A percentile compares a stretch with the other conserved stretches of the same genome.
phyloP scores from a whole-genome alignment of 2,888 invertebrate species.

The Pimpla rufipes region DNA sequence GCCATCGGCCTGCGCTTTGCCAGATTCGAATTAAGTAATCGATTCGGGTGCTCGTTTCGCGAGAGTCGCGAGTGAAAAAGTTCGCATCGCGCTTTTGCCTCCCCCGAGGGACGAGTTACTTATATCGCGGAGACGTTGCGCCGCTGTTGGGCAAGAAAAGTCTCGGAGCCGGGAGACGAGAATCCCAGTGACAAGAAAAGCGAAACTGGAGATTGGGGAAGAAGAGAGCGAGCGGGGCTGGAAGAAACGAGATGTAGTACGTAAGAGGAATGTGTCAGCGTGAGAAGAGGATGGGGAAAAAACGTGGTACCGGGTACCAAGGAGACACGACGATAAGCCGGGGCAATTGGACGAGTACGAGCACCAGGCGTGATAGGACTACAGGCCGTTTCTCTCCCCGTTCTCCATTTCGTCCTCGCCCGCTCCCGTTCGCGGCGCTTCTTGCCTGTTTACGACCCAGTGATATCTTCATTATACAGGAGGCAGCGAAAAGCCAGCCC shows the following conservation, averaged over 20 bases:
- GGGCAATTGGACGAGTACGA: slow-evolving; percentile 55
- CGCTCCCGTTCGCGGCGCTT: slow-evolving; percentile 17
- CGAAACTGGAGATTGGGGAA: slow-evolving; percentile 38
- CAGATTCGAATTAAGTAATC: slow-evolving; percentile 31
- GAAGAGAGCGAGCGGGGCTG: slow-evolving; percentile 25
- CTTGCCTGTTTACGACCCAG: slow-evolving; percentile 31
- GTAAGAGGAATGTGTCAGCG: slow-evolving; percentile 28
- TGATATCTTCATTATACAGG: slow-evolving; percentile 33
- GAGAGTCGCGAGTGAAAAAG: not conserved
- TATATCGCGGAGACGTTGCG: slow-evolving; percentile 25
- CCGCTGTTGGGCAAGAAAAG: slow-evolving; percentile 19
- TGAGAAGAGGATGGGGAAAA: slow-evolving; percentile 46
- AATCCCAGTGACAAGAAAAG: slow-evolving; percentile 12
- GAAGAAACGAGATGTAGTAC: slow-evolving; percentile 41
- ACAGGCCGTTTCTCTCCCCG: slow-evolving; percentile 46
- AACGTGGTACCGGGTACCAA: slow-evolving; percentile 22
- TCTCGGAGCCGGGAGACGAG: not conserved
- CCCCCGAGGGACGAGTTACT: slow-evolving; percentile 16
- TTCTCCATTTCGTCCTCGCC: slow-evolving; percentile 11
- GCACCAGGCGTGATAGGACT: slow-evolving; percentile 38
- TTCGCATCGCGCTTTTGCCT: not conserved
- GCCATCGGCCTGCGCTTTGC: not conserved
- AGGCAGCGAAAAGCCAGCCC: not conserved
- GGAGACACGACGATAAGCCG: slow-evolving; percentile 52
- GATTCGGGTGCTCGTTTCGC: not conserved